phyloP scores from a whole-genome alignment of 53 echinoderm and acorn worm genomes.

The Mesocentrotus franciscanus region DNA sequence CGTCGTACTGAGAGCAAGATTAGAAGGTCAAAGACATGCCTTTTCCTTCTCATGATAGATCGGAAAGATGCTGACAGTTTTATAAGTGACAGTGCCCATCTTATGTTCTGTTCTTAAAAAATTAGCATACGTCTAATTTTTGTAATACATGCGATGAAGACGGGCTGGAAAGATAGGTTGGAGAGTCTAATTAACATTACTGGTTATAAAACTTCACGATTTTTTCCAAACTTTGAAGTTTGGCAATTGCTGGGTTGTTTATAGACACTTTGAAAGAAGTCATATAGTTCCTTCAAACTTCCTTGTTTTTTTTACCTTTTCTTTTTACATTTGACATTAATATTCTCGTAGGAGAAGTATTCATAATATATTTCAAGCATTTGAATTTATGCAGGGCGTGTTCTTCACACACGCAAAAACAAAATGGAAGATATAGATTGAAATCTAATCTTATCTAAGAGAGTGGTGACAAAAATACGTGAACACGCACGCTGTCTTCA shows the following conservation, averaged over 20 bases:
- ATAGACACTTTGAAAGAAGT: too few species aligned
- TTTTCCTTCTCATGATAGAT: background rate
- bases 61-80: background rate
- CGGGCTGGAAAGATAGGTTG: background rate
- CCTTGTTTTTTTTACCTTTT: too few species aligned
- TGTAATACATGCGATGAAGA: background rate
- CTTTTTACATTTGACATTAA: too few species aligned
- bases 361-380: too few species aligned
- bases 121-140: background rate
- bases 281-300: too few species aligned
- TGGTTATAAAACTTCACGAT: too few species aligned
- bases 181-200: too few species aligned
- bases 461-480: background rate
- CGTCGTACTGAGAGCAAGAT: slow-evolving; percentile 33
- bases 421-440: background rate
- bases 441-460: slow-evolving; percentile 6
- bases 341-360: too few species aligned
- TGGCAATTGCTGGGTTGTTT: too few species aligned
- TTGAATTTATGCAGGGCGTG: background rate
- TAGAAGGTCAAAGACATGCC: slow-evolving; percentile 16
- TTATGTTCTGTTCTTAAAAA: background rate
- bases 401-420: background rate
- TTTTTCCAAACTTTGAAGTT: too few species aligned
- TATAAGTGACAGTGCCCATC: background rate
- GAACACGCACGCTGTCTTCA: slow-evolving; percentile 35